Evolutionary conservation across 2,888 invertebrate species (phyloP), one percentile per base, ranked within the genome.

Genomic region (Stenotaenia linearis): DNA sequence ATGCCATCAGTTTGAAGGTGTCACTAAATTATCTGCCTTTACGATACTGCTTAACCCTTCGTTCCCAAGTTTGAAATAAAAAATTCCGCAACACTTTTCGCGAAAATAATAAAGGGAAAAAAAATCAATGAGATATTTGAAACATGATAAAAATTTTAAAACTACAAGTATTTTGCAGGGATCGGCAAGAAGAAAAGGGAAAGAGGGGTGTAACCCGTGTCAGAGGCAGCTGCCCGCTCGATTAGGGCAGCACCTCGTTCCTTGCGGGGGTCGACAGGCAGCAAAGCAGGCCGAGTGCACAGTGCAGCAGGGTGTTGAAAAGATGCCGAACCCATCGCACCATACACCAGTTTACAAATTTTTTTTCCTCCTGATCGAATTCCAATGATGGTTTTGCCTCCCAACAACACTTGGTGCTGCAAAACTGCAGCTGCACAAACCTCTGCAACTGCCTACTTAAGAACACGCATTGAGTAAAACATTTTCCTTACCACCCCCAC

Each of bases 211-310:
- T 56, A 18, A 10, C 56, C 15, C 56, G 23, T 56, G 56, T 56
- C 56, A 56, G 56, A 56, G 56, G 10, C 56, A 56, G 56, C 56
- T 56, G 56, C 56, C 56, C 56, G 56, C 56, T 56, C 56, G 56
- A 56, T 56, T 56, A 56, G 56, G 56, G 56, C 56, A 56, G 56
- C 56, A 56, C 56, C 56, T 56, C 56, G 56, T 56, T 56, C 56
- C 9, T 56, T 18, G 56, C 56, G 56, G 56, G 56, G 56, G 56
- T 56, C 56, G 56, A 56, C 56, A 56, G 56, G 56, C 56, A 56
- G 56, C 56, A 56, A 23, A 15, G 23, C 56, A 56, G 56, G 56
- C 56, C 56, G 56, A 56, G 18, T 56, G 56, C 56, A 56, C 56
- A 56, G 56, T 56, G 56, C 56, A 56, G 56, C 56, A 56, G 56